A percentile compares a stretch with the other conserved stretches of the same genome.
These are phyloP conservation scores for Eustalomyia histrio DNA, from an alignment of 2,888 invertebrate species.

Conservation along the genomic window DNA sequence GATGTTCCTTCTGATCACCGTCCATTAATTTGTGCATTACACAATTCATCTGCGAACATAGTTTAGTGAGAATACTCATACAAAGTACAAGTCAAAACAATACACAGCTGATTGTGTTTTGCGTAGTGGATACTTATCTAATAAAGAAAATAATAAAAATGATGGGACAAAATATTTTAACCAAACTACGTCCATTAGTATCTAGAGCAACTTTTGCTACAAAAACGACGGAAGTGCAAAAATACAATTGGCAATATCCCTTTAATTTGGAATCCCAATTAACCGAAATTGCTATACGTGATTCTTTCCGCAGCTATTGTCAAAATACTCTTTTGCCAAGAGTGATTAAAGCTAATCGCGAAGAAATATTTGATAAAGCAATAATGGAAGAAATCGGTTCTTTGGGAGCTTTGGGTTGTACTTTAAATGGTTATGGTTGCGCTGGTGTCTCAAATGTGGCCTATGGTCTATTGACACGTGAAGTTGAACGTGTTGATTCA, in stretches of 20 bases:
- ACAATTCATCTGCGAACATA: too few species aligned
- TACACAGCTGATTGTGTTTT: slow-evolving; percentile 33
- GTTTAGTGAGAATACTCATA: slow-evolving; percentile 46
- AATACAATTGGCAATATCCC: slow-evolving; percentile 95
- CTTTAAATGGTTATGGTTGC: slow-evolving; percentile 95
- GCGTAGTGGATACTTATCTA: slow-evolving; percentile 28
- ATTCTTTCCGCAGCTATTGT: slow-evolving; percentile 93
- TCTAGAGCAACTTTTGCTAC: slow-evolving; percentile 65
- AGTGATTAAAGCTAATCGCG: slow-evolving; percentile 91
- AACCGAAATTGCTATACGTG: slow-evolving; percentile 90
- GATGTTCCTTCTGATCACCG: too few species aligned
- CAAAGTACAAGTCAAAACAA: slow-evolving; percentile 26
- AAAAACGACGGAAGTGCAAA: slow-evolving; percentile 67
- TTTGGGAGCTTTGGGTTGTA: slow-evolving; percentile 94
- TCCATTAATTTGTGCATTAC: too few species aligned
- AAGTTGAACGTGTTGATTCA: slow-evolving; percentile 95
- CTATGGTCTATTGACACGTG: slow-evolving; percentile 95
- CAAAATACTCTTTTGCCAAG: slow-evolving; percentile 93
- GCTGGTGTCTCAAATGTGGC: slow-evolving; percentile 96
- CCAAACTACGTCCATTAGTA: slow-evolving; percentile 69
- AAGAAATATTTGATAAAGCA: slow-evolving; percentile 92
- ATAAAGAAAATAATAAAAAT: slow-evolving; percentile 66
- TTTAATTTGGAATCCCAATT: slow-evolving; percentile 91
- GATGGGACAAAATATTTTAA: slow-evolving; percentile 72
- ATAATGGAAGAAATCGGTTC: slow-evolving; percentile 96